A percentile compares a stretch with the other conserved stretches of the same genome.
phyloP scores from a whole-genome alignment of 1,140 invertebrate species.

The Archegozetes longisetosus region DNA sequence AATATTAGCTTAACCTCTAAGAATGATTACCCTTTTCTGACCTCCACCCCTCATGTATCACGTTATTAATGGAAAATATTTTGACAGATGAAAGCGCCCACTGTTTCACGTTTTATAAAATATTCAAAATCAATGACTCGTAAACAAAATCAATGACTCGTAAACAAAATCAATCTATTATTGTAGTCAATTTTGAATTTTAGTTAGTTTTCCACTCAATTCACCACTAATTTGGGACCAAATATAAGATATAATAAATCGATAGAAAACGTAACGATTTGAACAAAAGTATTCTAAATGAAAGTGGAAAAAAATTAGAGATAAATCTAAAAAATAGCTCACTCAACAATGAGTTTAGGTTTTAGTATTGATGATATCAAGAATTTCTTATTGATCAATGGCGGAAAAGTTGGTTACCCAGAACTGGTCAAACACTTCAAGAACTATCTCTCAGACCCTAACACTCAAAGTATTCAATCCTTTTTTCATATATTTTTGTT shows the following conservation, averaged over 20 bases:
- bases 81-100: too few species aligned
- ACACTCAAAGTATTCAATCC: constrained; percentile 42
- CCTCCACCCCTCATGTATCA: too few species aligned
- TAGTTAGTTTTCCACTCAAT: too few species aligned
- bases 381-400: constrained; percentile 60
- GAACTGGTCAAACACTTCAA: constrained; percentile 76
- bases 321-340: neutral
- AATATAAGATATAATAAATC: neutral
- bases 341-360: neutral
- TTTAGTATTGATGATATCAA: constrained; percentile 63
- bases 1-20: too few species aligned
- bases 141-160: too few species aligned
- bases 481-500: constrained; percentile 2
- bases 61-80: too few species aligned
- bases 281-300: too few species aligned
- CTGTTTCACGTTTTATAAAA: too few species aligned
- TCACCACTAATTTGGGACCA: neutral
- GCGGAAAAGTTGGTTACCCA: constrained; percentile 67
- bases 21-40: too few species aligned
- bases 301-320: neutral
- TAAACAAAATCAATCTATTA: too few species aligned
- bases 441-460: constrained; percentile 57
- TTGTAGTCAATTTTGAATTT: too few species aligned
- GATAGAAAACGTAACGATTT: neutral
- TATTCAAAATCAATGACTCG: too few species aligned